Conservation (phyloP, 2,797 vertebrate species). For the Amblyraja radiata region DNA sequence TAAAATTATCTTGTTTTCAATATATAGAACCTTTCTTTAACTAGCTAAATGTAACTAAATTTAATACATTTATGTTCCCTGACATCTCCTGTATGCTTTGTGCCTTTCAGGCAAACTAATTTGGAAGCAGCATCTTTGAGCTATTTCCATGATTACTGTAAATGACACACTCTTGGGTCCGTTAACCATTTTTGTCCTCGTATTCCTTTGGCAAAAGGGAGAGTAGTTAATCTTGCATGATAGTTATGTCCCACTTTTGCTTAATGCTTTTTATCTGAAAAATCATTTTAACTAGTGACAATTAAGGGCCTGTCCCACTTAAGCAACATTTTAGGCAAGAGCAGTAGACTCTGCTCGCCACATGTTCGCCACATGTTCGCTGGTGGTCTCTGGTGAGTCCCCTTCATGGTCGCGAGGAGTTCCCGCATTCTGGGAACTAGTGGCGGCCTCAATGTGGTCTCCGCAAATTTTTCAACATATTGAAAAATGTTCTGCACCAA, state of each 20-base stretch:
- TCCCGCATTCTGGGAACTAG: no score
- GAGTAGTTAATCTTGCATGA: neutral
- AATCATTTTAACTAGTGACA: neutral
- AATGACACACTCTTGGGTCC: neutral
- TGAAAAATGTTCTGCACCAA: no score
- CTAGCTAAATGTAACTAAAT: neutral
- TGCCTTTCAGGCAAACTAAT: neutral
- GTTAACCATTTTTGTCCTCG: neutral
- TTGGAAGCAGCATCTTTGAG: neutral
- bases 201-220: neutral
- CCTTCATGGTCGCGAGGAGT: no score
- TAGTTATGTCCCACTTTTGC: neutral
- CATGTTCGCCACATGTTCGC: no score
- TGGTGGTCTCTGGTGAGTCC: no score
- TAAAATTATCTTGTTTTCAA: neutral
- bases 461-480: no score
- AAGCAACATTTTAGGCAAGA: no score
- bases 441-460: no score
- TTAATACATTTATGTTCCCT: neutral
- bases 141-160: neutral
- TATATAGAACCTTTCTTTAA: neutral
- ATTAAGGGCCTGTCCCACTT: neutral
- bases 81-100: neutral
- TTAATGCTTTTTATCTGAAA: neutral
- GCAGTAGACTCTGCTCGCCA: no score